Evolutionary conservation across 2,888 invertebrate species (phyloP).

Genomic region (Serripes groenlandicus): DNA sequence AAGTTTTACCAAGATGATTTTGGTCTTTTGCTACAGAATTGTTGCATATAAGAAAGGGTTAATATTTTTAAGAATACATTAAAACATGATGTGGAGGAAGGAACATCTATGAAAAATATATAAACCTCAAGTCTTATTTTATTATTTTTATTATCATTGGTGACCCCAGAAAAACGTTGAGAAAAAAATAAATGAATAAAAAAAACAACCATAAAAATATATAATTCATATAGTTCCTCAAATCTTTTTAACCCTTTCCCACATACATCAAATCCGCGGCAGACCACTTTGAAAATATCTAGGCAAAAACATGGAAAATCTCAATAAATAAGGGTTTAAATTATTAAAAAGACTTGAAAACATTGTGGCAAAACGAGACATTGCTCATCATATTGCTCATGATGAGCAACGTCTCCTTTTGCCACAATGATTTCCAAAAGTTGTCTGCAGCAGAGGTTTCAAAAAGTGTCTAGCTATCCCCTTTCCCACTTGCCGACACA

Average conservation of each 20-base stretch:
- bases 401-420: neutral
- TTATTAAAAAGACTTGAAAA: neutral
- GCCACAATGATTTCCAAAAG: neutral
- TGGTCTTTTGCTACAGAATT: no score
- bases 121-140: no score
- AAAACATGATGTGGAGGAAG: no score
- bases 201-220: no score
- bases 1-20: neutral
- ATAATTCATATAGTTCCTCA: no score
- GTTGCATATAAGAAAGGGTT: no score
- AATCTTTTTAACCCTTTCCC: neutral
- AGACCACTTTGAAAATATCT: neutral
- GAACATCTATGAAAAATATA: no score
- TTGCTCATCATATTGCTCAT: neutral
- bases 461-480: neutral
- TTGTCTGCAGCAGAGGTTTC: neutral
- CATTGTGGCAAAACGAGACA: conserved; percentile 1
- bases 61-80: no score
- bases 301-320: neutral
- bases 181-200: no score
- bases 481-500: neutral
- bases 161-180: no score
- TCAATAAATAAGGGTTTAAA: neutral
- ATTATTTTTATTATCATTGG: no score
- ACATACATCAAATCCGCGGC: neutral